A percentile compares a stretch with the other conserved stretches of the same genome.
These are phyloP conservation scores for Euschistus heros DNA, from an alignment of 1,140 invertebrate species.

Conservation along the genomic window DNA sequence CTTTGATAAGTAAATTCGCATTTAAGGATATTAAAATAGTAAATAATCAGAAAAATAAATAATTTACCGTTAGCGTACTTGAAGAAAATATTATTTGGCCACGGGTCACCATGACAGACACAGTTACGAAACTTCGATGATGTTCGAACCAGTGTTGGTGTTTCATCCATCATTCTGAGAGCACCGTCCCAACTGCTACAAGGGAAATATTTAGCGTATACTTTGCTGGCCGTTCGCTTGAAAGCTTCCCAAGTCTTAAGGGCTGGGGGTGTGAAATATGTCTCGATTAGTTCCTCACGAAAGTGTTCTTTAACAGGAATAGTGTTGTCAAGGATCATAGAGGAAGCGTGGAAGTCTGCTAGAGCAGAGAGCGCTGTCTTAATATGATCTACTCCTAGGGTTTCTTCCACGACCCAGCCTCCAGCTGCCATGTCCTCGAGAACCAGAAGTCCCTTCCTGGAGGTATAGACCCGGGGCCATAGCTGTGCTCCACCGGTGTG, in stretches of 20 bases:
- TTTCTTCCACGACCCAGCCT: not conserved
- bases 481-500: not conserved
- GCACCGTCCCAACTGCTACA: not conserved
- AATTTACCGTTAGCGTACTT: not conserved
- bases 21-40: no score
- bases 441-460: not conserved
- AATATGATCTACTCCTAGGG: not conserved
- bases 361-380: not conserved
- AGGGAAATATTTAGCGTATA: not conserved
- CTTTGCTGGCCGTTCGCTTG: not conserved
- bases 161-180: not conserved
- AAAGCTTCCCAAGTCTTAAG: not conserved
- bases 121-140: not conserved
- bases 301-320: not conserved
- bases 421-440: not conserved
- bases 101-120: conserved; percentile 3
- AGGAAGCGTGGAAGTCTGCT: not conserved
- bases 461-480: not conserved
- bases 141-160: not conserved
- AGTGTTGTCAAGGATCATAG: not conserved
- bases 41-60: no score
- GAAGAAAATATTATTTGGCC: conserved; percentile 3
- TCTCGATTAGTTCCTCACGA: not conserved
- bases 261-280: not conserved
- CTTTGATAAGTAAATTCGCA: no score